Conservation (phyloP, 2,797 vertebrate species). For the Podarcis siculus region DNA sequence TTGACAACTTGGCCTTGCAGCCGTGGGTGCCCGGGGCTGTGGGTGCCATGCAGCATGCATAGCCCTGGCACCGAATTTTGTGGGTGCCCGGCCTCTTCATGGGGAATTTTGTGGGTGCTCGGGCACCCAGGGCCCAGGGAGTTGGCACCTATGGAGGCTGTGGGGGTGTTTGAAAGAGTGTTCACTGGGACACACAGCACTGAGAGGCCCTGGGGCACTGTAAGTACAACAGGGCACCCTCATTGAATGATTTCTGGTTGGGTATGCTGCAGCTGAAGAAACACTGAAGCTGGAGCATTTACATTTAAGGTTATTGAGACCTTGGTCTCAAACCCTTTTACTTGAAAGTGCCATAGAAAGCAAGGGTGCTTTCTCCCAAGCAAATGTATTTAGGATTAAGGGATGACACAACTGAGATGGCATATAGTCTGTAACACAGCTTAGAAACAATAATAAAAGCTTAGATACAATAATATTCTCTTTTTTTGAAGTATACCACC, state of each 20-base stretch:
- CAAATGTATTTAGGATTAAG: neutral
- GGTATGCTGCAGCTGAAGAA: neutral
- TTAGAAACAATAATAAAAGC: too few species aligned
- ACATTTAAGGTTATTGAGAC: neutral
- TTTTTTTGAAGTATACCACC: too few species aligned
- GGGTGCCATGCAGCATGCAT: too few species aligned
- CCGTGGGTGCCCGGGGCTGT: too few species aligned
- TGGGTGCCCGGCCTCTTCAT: too few species aligned
- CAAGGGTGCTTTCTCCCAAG: neutral
- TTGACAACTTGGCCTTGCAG: too few species aligned
- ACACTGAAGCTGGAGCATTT: neutral
- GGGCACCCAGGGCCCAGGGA: too few species aligned
- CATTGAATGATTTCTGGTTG: neutral
- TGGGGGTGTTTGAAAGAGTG: neutral
- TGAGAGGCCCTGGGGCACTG: too few species aligned
- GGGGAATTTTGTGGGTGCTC: too few species aligned
- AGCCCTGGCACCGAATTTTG: too few species aligned
- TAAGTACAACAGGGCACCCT: neutral
- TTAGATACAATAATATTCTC: too few species aligned
- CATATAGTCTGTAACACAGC: neutral
- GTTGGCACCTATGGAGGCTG: too few species aligned
- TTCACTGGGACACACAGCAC: neutral
- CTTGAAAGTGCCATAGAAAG: neutral
- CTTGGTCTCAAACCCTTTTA: neutral
- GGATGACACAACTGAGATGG: neutral